Evolutionary conservation across 2,888 invertebrate species (phyloP), one percentile per base, ranked within the genome.

Genomic region (Nomada hirtipes): DNA sequence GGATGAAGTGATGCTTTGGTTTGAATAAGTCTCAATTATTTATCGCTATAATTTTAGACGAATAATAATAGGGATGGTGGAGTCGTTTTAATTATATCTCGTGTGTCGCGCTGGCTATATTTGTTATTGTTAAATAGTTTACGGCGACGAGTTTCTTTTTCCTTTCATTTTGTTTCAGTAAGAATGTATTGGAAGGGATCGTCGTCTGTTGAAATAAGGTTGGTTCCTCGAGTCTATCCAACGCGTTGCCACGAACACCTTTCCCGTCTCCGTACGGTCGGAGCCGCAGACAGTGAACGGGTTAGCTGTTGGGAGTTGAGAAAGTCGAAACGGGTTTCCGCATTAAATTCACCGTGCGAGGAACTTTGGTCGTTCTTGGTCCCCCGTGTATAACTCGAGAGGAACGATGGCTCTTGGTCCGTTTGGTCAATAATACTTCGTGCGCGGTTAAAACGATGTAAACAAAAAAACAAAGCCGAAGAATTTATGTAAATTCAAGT

Each of bases 251-350:
- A 47, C 42, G 4, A 64, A 20, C 23, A 57, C 29, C 57, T 23
- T 75, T 61, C 63, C n/a, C 36, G 36, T 69, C 52, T 61, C 50
- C 61, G 75, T 47, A 57, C 53, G 52, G 68, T 65, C 52, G 55
- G 67, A 59, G 64, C 70, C 59, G 76, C 82, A 69, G 72, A 77
- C 82, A 69, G 72, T 26, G 72, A 75, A 73, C 77, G 72, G 82
- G 70, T 75, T 59, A 53, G 68, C 74, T 64, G 69, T 68, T 70
- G 70, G 74, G 72, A 69, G 73, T 82, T 82, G 83, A 85, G 83
- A 88, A 89, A 89, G 86, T 89, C 71, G 64, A 72, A 89, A 89
- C 86, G 76, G 79, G 83, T 88, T 89, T 88, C 70, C 83, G 70
- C 64, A 29, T 86, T 82, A 85, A 85, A 81, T 81, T 79, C 79